Conservation (phyloP, 1,140 invertebrate genomes). For the Macrosteles quadrilineatus region DNA sequence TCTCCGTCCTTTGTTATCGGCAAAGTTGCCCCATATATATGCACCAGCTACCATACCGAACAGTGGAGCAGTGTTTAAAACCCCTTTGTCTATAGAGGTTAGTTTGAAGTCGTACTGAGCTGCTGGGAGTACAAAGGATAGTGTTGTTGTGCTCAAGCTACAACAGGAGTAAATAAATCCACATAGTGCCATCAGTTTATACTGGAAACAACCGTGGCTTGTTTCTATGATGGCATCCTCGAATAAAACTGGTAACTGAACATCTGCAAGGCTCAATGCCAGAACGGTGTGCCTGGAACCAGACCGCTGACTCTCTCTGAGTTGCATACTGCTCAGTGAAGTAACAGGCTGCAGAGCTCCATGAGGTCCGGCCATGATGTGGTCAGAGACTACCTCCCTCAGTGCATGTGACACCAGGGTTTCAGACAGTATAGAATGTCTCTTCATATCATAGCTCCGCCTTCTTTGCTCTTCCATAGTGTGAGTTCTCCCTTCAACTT, state of each 20-base stretch:
- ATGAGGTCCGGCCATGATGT: conserved; percentile 1
- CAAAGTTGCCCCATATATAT: conserved; percentile 84
- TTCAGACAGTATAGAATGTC: background rate
- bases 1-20: conserved; percentile 77
- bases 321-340: too few relatives aligned
- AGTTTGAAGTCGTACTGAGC: conserved; percentile 73
- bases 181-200: conserved; percentile 64
- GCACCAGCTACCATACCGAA: conserved; percentile 81
- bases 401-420: background rate
- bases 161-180: conserved; percentile 74
- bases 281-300: too few relatives aligned
- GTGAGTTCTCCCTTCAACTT: too few relatives aligned
- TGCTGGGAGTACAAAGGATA: conserved; percentile 74
- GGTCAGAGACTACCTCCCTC: background rate
- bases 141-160: conserved; percentile 81
- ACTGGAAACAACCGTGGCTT: conserved; percentile 81
- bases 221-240: conserved; percentile 50
- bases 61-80: conserved; percentile 72
- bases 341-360: background rate
- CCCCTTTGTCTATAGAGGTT: conserved; percentile 70
- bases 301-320: too few relatives aligned
- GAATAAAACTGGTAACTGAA: background rate
- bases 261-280: too few relatives aligned
- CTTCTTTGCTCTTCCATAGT: too few relatives aligned
- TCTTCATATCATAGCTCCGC: too few relatives aligned